Percentiles rank a stretch among this genome's conserved stretches.
phyloP scores from a whole-genome alignment of 2,113 vertebrate genomes.

The Heteronetta atricapilla region DNA sequence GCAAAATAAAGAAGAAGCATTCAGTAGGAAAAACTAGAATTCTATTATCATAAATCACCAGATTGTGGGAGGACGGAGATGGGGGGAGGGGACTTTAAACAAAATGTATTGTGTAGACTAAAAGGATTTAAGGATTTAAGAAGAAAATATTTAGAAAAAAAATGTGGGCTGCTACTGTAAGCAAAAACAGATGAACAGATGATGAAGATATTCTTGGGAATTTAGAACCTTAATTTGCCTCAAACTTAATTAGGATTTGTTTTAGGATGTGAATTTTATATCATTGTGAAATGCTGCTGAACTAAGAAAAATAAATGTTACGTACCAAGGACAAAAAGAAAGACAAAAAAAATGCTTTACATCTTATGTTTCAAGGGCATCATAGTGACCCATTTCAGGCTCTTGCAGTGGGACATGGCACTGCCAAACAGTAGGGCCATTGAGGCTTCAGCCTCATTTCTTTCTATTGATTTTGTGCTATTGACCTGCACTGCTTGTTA shows the following conservation, averaged over 20 bases:
- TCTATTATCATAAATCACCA: neutral
- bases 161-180: neutral
- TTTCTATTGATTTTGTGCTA: neutral
- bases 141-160: neutral
- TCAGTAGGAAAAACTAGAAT: neutral
- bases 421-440: too few relatives aligned
- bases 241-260: neutral
- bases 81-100: neutral
- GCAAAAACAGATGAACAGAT: neutral
- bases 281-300: neutral
- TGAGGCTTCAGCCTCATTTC: neutral
- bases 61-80: too few relatives aligned
- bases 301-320: neutral
- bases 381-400: neutral
- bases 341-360: neutral
- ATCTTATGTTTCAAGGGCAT: neutral
- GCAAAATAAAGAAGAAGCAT: neutral
- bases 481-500: neutral
- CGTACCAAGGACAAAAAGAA: neutral
- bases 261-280: neutral
- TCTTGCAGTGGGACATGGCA: neutral
- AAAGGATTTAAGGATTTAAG: neutral
- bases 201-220: neutral
- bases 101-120: neutral
- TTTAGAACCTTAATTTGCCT: neutral